These are phyloP conservation scores for Drosophila lacicola DNA, from an alignment of 2,888 invertebrate species.

Conservation along the genomic window DNA sequence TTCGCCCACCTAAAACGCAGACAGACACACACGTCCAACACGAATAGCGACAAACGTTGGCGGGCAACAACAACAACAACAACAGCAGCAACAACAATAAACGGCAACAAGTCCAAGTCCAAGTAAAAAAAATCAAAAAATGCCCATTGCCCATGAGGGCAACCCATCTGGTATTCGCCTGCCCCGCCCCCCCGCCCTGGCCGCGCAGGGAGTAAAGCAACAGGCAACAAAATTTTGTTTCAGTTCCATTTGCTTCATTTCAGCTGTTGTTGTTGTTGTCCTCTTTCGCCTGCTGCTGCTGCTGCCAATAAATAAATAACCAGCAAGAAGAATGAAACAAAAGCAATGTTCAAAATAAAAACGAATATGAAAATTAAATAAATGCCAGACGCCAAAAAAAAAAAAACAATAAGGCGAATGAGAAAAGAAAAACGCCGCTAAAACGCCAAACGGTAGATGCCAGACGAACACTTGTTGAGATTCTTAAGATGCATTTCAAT, in stretches of 20 bases:
- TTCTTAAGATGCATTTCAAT: conserved; percentile 24
- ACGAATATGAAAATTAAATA: conserved; percentile 39
- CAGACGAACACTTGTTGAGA: conserved; percentile 48
- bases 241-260: conserved; percentile 10
- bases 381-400: conserved; percentile 57
- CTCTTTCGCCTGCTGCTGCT: conserved; percentile 7
- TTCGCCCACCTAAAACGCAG: conserved; percentile 72
- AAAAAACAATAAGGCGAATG: not conserved
- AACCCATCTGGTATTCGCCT: conserved; percentile 27
- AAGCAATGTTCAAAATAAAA: conserved; percentile 34
- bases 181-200: not conserved
- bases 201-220: conserved; percentile 9
- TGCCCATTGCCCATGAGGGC: conserved; percentile 38
- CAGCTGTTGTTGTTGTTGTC: not conserved
- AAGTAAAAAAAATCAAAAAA: conserved; percentile 37
- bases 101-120: conserved; percentile 69
- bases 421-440: conserved; percentile 3
- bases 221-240: conserved; percentile 20
- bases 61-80: conserved; percentile 30
- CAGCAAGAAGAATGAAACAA: conserved; percentile 13
- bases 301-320: conserved; percentile 49
- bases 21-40: conserved; percentile 38
- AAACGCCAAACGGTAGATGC: conserved; percentile 6
- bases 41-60: conserved; percentile 52
- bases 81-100: conserved; percentile 11